phyloP scores from a whole-genome alignment of 2,797 vertebrate species.

The Dendrocincla fuliginosa region DNA sequence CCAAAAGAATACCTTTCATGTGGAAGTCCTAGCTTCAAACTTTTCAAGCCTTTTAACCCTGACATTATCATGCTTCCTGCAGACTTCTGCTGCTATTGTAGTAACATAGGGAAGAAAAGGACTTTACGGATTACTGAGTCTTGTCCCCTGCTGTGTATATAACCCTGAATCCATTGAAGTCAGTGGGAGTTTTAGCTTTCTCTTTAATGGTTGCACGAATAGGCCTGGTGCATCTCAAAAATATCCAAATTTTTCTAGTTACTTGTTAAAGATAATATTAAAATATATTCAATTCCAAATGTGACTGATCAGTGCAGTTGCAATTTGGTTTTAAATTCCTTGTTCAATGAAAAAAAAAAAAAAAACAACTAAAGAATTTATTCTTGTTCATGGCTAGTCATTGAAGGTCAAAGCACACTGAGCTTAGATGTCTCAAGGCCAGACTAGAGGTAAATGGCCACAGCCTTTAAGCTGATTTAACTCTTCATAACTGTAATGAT shows the following conservation, averaged over 20 bases:
- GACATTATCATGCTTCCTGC: neutral
- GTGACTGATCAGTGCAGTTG: neutral
- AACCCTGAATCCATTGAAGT: neutral
- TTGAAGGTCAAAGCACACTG: neutral
- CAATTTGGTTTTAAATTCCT: neutral
- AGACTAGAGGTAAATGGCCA: neutral
- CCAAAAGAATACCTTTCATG: neutral
- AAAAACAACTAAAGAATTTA: neutral
- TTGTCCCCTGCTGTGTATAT: neutral
- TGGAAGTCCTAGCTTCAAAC: neutral
- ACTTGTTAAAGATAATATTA: neutral
- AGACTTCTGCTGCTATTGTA: conserved; percentile 11
- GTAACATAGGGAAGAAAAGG: neutral
- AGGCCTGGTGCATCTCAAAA: neutral
- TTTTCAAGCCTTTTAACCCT: neutral
- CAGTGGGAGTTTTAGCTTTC: neutral
- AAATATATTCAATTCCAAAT: neutral
- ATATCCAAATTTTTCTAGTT: neutral
- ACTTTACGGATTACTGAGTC: neutral
- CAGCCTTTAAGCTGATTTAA: neutral
- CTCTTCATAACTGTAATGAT: neutral
- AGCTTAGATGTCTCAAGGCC: neutral
- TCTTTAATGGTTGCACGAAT: neutral
- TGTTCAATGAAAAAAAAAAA: neutral
- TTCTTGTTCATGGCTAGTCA: neutral